A percentile compares a stretch with the other conserved stretches of the same genome.
phyloP scores from a whole-genome alignment of 2,797 vertebrate genomes.

The Erpetoichthys calabaricus region DNA sequence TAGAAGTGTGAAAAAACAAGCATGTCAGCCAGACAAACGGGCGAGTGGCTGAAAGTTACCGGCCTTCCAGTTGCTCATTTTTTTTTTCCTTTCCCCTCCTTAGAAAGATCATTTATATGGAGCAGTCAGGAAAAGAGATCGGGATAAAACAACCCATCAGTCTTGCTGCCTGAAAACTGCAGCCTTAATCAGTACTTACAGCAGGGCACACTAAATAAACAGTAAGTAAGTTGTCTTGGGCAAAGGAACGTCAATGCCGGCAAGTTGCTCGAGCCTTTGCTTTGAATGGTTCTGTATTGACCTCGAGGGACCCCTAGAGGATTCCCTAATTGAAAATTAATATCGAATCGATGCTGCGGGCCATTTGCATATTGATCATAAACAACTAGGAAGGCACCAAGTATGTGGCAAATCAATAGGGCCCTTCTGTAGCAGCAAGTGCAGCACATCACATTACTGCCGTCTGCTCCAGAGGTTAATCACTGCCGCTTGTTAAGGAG shows the following conservation, averaged over 20 bases:
- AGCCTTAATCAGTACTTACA: constrained; percentile 64
- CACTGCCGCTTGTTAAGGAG: constrained; percentile 65
- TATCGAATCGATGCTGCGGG: constrained; percentile 89
- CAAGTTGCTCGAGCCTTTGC: constrained; percentile 72
- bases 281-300: constrained; percentile 88
- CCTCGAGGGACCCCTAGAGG: constrained; percentile 85
- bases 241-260: constrained; percentile 63
- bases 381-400: constrained; percentile 96
- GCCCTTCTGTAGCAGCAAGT: constrained; percentile 67
- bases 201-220: constrained; percentile 65
- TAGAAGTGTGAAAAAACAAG: too few relatives aligned
- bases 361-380: constrained; percentile 99
- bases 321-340: constrained; percentile 99
- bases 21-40: too few relatives aligned
- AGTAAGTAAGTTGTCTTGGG: constrained; percentile 75
- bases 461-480: constrained; percentile 58
- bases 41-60: too few relatives aligned
- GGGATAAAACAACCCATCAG: constrained; percentile 37
- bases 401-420: constrained; percentile 87
- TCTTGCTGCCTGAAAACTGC: constrained; percentile 50
- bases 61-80: too few relatives aligned
- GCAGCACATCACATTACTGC: constrained; percentile 57
- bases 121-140: constrained; percentile 25
- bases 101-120: too few relatives aligned
- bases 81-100: too few relatives aligned